phyloP scores from a whole-genome alignment of 2,797 vertebrate genomes.

The Myotis myotis region DNA sequence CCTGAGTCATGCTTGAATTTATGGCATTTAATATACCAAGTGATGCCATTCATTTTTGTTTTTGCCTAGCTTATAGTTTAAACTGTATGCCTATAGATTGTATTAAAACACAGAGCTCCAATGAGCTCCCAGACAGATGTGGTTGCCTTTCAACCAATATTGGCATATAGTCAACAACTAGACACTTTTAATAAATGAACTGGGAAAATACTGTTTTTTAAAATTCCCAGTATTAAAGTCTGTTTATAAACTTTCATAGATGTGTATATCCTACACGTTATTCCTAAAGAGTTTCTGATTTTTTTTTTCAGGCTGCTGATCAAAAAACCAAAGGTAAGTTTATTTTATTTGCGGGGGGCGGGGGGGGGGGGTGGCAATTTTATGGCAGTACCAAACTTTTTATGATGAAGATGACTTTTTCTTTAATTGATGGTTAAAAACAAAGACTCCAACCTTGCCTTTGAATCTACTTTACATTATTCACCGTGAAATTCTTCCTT shows the following conservation, averaged over 20 bases:
- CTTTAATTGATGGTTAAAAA: background rate
- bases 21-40: background rate
- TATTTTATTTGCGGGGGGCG: background rate
- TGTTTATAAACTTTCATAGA: constrained; percentile 24
- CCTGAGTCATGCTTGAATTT: background rate
- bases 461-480: background rate
- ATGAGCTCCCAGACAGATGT: background rate
- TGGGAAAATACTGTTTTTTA: constrained; percentile 7
- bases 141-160: background rate
- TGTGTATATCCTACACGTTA: background rate
- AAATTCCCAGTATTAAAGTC: background rate
- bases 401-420: background rate
- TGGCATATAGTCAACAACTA: background rate
- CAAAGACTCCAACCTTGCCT: background rate
- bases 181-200: background rate
- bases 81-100: background rate
- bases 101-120: background rate
- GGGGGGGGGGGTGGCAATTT: background rate
- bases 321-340: constrained; percentile 98
- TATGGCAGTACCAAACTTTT: background rate
- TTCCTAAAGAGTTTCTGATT: constrained; percentile 76
- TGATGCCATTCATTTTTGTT: background rate
- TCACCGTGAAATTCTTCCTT: background rate
- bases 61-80: background rate
- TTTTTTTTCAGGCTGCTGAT: constrained; percentile 92